Base-by-base conservation (phyloP, 2,888 invertebrate species). In the Oegoconia quadripuncta region DNA sequence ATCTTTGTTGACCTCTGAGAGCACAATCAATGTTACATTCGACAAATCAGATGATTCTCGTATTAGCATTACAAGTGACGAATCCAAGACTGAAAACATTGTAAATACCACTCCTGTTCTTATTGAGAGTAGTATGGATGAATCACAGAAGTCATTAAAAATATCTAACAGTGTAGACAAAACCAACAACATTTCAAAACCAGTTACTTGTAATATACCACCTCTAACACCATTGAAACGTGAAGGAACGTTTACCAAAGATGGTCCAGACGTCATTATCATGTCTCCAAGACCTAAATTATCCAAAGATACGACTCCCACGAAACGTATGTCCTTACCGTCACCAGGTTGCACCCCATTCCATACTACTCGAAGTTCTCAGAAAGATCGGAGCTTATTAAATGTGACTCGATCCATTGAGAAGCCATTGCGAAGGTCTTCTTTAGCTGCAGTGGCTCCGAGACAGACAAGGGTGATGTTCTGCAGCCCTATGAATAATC, bases 201-300 rank as follows among this genome's bases (percentile, higher is more conserved):
- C 15, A 23, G 14, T 28, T 32, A n/a, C n/a, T n/a, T n/a, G n/a
- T n/a, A 13, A 26, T 37, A 27, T 6, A 13, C 8, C 17, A 34
- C 44, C 55, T 0, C 31, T 41, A 2, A 71, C 74, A 29, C 72
- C 74, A 1, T 43, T 82, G 2, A 75, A 73, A 59, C 59, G 84
- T 15, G 86, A 87, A 55, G 80, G 79, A 0, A 88, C 87, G 1
- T 88, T 80, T 29, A 86, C 81, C 0, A 86, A 79, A 51, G 82
- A 86, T 0, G 49, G 48, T 12, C 55, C 76, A 0, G 64, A 64
- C 16, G 44, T 51, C 4, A 25, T 38, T 15, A 23, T 40, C 14
- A 37, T 3, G n/a, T 42, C 49, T 6, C 39, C 36, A 9, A 56
- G 46, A 40, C 18, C 27, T 4, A 44, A 38, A 15, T n/a, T 32